phyloP scores from a whole-genome alignment of 2,888 invertebrate genomes.

The Drosophila quasianomalipes region DNA sequence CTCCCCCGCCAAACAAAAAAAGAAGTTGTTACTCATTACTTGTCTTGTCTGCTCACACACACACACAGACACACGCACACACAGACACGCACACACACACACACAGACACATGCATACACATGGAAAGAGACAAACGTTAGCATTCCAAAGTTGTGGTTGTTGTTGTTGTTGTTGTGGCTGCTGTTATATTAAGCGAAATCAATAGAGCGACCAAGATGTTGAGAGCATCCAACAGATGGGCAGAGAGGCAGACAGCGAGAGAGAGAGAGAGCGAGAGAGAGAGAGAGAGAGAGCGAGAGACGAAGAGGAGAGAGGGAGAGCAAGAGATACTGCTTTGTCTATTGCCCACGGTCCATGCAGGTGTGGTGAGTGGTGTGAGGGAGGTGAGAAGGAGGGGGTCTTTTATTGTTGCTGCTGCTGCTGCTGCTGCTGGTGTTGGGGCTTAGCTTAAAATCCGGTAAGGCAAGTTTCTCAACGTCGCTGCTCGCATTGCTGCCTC shows the following conservation, averaged over 20 bases:
- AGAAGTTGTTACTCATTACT: conserved; percentile 58
- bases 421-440: conserved; percentile 36
- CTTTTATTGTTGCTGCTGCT: not conserved
- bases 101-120: conserved; percentile 11
- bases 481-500: conserved; percentile 18
- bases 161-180: conserved; percentile 24
- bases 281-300: not conserved
- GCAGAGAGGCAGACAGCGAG: conserved; percentile 15
- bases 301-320: not conserved
- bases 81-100: conserved; percentile 17
- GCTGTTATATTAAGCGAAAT: conserved; percentile 66
- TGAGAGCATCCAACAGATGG: conserved; percentile 24
- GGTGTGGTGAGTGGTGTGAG: conserved; percentile 42
- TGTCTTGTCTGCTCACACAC: conserved; percentile 50
- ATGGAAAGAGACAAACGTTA: conserved; percentile 35
- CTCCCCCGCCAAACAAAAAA: conserved; percentile 3
- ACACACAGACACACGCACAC: conserved; percentile 7
- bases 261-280: conserved; percentile 1
- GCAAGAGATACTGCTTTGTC: conserved; percentile 31
- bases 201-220: conserved; percentile 62
- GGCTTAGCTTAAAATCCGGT: conserved; percentile 79
- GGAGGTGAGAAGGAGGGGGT: not conserved
- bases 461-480: conserved; percentile 77
- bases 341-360: conserved; percentile 61
- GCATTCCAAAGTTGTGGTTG: conserved; percentile 59